These are phyloP conservation scores for Trogon melanurus DNA, from an alignment of 2,113 vertebrate species.

Conservation along the genomic window DNA sequence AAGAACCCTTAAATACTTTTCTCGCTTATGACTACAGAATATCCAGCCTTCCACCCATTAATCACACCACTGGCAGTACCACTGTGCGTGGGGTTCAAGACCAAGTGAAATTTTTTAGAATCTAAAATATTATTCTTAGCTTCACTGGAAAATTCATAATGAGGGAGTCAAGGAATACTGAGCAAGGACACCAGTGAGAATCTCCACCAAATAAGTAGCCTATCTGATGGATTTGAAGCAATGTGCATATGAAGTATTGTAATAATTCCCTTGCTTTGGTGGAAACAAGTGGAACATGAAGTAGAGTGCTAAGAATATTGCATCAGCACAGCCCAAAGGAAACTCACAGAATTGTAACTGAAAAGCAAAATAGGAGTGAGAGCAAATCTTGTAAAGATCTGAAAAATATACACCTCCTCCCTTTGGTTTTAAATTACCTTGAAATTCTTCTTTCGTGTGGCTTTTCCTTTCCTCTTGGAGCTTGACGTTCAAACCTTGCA, in stretches of 20 bases:
- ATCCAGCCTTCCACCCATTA: neutral
- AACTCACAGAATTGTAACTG: neutral
- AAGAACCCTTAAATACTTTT: neutral
- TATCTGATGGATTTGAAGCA: neutral
- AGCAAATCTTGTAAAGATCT: neutral
- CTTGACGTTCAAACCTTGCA: constrained; percentile 53
- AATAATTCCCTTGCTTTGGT: neutral
- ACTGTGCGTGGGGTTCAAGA: neutral
- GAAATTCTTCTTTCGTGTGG: constrained; percentile 12
- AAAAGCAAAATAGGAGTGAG: neutral
- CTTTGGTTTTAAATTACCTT: constrained; percentile 44
- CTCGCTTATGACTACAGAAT: neutral
- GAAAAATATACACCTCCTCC: constrained; percentile 17
- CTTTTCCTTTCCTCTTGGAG: constrained; percentile 33
- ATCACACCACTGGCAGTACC: neutral
- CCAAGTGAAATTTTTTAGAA: neutral
- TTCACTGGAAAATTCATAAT: neutral
- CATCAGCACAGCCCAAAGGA: neutral
- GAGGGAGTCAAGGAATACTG: neutral
- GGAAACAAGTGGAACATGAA: neutral
- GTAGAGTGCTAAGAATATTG: neutral
- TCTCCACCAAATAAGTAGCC: neutral
- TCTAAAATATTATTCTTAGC: neutral
- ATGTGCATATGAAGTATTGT: neutral
- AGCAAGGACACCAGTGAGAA: neutral